phyloP scores from a whole-genome alignment of 1,140 invertebrate genomes.

The Psilanteris sp. region DNA sequence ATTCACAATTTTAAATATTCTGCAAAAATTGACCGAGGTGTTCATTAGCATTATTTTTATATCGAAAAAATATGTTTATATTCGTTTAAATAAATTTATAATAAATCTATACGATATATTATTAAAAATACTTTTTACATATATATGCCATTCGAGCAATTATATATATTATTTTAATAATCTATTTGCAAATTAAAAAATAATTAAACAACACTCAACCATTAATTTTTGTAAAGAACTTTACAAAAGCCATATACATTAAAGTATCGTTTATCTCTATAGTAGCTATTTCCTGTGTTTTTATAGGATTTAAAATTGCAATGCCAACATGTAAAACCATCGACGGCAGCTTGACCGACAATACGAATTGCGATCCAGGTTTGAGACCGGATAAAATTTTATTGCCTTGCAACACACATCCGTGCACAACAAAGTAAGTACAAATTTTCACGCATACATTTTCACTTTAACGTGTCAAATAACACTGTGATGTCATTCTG shows the following conservation, averaged over 20 bases:
- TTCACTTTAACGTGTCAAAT: conserved; percentile 36
- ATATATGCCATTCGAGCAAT: too few species aligned
- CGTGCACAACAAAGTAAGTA: conserved; percentile 92
- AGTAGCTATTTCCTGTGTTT: conserved; percentile 48
- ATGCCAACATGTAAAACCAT: conserved; percentile 87
- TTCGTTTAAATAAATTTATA: too few species aligned
- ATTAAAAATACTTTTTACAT: too few species aligned
- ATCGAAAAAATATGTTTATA: too few species aligned
- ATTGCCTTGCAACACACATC: conserved; percentile 90
- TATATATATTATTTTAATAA: background rate
- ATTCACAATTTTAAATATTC: too few species aligned
- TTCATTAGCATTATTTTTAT: too few species aligned
- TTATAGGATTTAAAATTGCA: conserved; percentile 91
- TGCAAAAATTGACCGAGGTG: too few species aligned
- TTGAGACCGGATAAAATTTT: conserved; percentile 87
- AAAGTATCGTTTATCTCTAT: conserved; percentile 45
- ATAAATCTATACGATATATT: too few species aligned
- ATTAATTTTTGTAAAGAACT: conserved; percentile 26
- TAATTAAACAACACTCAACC: conserved; percentile 23
- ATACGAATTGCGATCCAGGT: conserved; percentile 88
- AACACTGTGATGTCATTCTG: conserved; percentile 14
- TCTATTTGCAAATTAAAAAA: conserved; percentile 3
- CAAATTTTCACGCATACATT: conserved; percentile 35
- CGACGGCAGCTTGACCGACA: conserved; percentile 87
- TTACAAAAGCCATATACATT: conserved; percentile 16